phyloP scores from a whole-genome alignment of 2,797 vertebrate species.

The Vultur gryphus region DNA sequence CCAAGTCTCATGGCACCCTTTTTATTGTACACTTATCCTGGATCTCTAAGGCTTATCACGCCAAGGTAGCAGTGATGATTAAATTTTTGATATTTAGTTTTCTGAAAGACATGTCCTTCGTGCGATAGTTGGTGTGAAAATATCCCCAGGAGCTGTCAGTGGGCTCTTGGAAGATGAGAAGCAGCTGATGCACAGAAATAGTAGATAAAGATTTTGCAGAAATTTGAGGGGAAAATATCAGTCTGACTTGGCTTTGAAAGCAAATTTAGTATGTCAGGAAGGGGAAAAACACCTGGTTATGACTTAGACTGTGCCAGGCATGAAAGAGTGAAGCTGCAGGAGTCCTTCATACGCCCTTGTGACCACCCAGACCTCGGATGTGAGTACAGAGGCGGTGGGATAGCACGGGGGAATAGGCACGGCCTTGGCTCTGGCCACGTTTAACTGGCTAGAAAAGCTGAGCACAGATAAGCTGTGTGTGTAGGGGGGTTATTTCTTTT shows the following conservation, averaged over 20 bases:
- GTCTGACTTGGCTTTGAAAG: not conserved
- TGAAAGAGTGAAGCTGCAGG: not conserved
- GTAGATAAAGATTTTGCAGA: not conserved
- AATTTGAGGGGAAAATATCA: not conserved
- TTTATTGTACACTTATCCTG: not conserved
- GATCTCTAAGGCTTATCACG: not conserved
- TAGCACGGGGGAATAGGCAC: not conserved
- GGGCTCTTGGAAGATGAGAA: not conserved
- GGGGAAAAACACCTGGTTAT: not conserved
- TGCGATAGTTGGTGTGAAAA: not conserved
- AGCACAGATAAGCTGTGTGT: not conserved
- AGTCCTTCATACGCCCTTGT: not conserved
- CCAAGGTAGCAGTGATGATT: not conserved
- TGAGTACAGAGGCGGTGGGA: accelerated
- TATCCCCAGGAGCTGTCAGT: not conserved
- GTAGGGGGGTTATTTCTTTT: not conserved
- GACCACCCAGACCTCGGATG: not conserved
- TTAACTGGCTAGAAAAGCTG: not conserved
- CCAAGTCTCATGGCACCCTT: accelerated
- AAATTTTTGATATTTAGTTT: not conserved
- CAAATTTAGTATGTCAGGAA: not conserved
- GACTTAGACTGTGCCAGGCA: not conserved
- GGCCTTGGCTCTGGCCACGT: not conserved
- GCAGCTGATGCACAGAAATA: not conserved
- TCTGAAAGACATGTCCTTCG: not conserved